These are phyloP conservation scores for Pseudeuparius sepicola DNA, from an alignment of 2,888 invertebrate species.

Conservation along the genomic window DNA sequence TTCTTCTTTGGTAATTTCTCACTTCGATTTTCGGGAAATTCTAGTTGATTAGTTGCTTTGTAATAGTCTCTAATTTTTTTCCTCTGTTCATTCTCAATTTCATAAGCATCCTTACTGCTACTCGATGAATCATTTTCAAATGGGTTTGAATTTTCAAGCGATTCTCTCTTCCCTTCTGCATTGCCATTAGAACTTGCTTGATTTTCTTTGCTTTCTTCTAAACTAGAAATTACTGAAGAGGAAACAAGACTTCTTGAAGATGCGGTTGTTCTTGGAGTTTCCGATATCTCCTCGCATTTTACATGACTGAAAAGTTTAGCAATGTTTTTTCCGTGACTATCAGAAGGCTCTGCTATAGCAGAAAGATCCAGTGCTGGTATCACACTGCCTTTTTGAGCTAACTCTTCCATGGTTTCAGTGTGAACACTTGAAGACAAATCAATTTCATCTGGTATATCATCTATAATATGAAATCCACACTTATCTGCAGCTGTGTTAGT, in stretches of 20 bases:
- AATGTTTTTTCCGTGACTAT: too few relatives aligned
- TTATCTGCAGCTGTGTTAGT: slow-evolving; percentile 17
- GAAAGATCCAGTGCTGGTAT: slow-evolving; percentile 18
- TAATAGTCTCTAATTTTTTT: slow-evolving; percentile 16
- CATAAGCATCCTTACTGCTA: slow-evolving; percentile 16
- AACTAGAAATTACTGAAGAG: slow-evolving; percentile 17
- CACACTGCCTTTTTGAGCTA: slow-evolving; percentile 12
- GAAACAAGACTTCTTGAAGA: slow-evolving; percentile 14
- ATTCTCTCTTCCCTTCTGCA: too few relatives aligned
- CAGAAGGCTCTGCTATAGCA: too few relatives aligned
- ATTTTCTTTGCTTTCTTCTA: too few relatives aligned
- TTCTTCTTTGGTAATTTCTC: slow-evolving; percentile 13
- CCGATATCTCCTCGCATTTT: slow-evolving; percentile 18
- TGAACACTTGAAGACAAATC: slow-evolving; percentile 9
- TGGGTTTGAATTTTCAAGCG: too few relatives aligned
- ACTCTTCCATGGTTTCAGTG: slow-evolving; percentile 15
- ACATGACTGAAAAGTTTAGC: too few relatives aligned
- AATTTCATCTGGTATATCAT: neutral
- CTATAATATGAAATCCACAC: too few relatives aligned
- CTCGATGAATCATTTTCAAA: too few relatives aligned
- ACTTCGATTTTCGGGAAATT: neutral
- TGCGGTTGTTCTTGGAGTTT: slow-evolving; percentile 13
- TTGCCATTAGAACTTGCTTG: too few relatives aligned
- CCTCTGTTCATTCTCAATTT: slow-evolving; percentile 16
- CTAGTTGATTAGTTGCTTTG: slow-evolving; percentile 6